Percentiles rank a stretch among this genome's conserved stretches.
phyloP scores from a whole-genome alignment of 2,113 vertebrate genomes.

The Equus quagga region DNA sequence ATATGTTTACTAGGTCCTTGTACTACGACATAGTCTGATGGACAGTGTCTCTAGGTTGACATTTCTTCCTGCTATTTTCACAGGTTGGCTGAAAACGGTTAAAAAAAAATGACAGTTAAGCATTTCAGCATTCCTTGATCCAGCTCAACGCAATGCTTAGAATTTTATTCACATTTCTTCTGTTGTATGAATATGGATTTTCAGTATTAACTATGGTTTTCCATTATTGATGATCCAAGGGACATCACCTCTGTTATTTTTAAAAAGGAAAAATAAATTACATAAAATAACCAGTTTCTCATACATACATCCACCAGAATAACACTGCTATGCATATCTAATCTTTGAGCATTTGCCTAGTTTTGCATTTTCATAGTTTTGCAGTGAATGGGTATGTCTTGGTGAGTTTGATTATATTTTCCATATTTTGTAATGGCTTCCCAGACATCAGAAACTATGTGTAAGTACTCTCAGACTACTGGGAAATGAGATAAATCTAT shows the following conservation, averaged over 20 bases:
- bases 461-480: neutral
- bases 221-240: neutral
- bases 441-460: neutral
- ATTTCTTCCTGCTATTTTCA: slow-evolving; percentile 54
- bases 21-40: neutral
- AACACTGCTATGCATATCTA: neutral
- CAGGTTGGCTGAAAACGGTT: neutral
- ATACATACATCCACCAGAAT: neutral
- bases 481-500: neutral
- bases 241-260: neutral
- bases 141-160: neutral
- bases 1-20: neutral
- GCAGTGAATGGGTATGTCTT: neutral
- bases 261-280: neutral
- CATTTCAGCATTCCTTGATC: neutral
- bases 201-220: neutral
- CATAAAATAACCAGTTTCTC: neutral
- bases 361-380: neutral
- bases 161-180: slow-evolving; percentile 27
- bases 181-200: neutral
- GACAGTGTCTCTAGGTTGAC: neutral
- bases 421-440: neutral
- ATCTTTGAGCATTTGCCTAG: neutral
- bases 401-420: neutral
- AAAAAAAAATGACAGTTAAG: neutral